Evolutionary conservation across 1,140 invertebrate genomes (phyloP).

Genomic region (Helicoverpa zea): DNA sequence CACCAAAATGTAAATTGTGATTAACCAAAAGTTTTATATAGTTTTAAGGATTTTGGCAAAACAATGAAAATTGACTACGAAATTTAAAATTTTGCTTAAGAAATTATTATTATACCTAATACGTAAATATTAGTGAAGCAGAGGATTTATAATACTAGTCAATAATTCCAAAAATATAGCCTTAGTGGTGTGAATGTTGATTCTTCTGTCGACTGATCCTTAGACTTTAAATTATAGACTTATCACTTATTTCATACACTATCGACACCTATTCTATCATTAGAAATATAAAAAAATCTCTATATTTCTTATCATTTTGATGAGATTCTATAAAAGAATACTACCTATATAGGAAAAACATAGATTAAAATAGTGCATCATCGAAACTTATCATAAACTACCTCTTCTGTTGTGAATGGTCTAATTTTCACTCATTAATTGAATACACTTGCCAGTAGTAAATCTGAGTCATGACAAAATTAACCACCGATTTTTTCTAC

Average conservation of each 20-base stretch:
- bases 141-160: not conserved
- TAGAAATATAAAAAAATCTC: not conserved
- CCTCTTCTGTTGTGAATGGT: too few species aligned
- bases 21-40: slow-evolving; percentile 6
- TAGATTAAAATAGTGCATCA: too few species aligned
- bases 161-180: not conserved
- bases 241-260: not conserved
- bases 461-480: too few species aligned
- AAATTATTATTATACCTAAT: not conserved
- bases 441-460: too few species aligned
- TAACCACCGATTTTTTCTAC: too few species aligned
- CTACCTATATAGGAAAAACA: too few species aligned
- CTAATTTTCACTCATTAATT: too few species aligned
- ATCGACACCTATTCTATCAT: not conserved
- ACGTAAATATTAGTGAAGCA: slow-evolving; percentile 2
- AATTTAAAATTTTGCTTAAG: slow-evolving; percentile 13
- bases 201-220: not conserved
- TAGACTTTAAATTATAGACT: not conserved
- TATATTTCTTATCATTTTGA: not conserved
- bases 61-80: slow-evolving; percentile 45
- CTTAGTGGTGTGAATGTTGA: not conserved
- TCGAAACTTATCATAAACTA: too few species aligned
- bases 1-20: slow-evolving; percentile 9
- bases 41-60: slow-evolving; percentile 30
- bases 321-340: too few species aligned